Evolutionary conservation across 2,113 vertebrate genomes (phyloP).

Genomic region (Anthoscopus minutus): DNA sequence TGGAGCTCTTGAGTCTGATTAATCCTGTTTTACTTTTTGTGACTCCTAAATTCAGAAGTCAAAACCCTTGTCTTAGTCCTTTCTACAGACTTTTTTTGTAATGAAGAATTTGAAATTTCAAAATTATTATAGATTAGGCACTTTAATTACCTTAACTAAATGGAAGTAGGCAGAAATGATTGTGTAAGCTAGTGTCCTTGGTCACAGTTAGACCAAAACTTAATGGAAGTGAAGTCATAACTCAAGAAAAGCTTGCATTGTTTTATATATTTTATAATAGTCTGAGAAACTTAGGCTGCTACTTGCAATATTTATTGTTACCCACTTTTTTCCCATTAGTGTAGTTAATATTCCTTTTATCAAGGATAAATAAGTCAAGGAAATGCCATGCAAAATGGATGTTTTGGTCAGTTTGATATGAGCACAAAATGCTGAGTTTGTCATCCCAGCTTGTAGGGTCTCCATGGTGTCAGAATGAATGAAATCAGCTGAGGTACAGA

Average conservation of each 20-base stretch:
- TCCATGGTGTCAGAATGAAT: slow-evolving; percentile 71
- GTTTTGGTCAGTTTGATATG: neutral
- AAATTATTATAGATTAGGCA: neutral
- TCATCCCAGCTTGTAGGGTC: slow-evolving; percentile 61
- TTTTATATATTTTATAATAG: neutral
- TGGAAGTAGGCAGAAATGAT: neutral
- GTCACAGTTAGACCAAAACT: neutral
- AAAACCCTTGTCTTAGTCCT: neutral
- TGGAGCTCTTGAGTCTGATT: neutral
- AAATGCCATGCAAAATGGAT: neutral
- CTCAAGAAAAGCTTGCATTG: neutral
- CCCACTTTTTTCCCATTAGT: neutral
- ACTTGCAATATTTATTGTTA: neutral
- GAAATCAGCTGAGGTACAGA: slow-evolving; percentile 53
- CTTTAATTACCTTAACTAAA: neutral
- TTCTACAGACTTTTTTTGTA: neutral
- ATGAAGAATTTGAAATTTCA: neutral
- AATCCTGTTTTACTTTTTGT: neutral
- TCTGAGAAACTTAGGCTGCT: neutral
- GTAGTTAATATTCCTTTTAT: neutral
- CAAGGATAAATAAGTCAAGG: neutral
- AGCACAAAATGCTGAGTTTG: neutral
- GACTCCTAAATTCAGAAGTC: neutral
- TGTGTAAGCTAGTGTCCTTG: neutral
- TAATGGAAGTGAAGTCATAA: neutral